A percentile compares a stretch with the other conserved stretches of the same genome.
Evolutionary conservation across 92 coral and sea anemone genomes (phyloP).

Genomic region (Bergia puertoricense): DNA sequence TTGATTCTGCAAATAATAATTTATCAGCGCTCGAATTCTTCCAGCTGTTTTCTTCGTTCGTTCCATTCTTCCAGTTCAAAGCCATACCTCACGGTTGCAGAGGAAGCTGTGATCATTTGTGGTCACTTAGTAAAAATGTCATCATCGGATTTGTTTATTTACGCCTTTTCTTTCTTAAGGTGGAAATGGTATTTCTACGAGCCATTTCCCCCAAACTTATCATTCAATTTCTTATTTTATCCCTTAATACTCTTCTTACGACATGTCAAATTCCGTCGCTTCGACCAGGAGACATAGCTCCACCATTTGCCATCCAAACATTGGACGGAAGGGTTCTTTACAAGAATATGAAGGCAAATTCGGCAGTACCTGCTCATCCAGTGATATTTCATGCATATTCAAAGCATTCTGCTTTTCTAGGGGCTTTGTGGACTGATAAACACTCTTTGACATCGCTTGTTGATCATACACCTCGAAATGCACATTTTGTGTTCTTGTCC

Average conservation of each 20-base stretch:
- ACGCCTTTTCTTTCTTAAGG: conserved; percentile 22
- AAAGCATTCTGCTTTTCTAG: conserved; percentile 87
- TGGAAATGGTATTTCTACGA: conserved; percentile 22
- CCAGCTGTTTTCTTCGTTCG: neutral
- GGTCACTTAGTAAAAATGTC: conserved; percentile 58
- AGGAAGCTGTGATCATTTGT: conserved; percentile 39
- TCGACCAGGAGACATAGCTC: conserved; percentile 81
- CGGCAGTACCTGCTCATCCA: conserved; percentile 71
- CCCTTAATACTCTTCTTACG: neutral
- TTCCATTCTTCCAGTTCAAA: conserved; percentile 14
- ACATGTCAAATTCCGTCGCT: conserved; percentile 71
- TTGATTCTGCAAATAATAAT: neutral
- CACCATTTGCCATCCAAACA: conserved; percentile 92
- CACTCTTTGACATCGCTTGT: conserved; percentile 68
- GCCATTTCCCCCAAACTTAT: neutral
- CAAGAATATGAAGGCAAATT: conserved; percentile 52
- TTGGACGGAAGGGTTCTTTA: conserved; percentile 83
- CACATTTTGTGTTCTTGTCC: conserved; percentile 87
- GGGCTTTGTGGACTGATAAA: conserved; percentile 88
- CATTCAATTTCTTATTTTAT: conserved; percentile 4
- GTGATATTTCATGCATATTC: conserved; percentile 85
- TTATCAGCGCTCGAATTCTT: neutral
- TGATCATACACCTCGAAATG: conserved; percentile 78
- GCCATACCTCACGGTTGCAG: neutral
- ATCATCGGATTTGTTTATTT: neutral